Conservation (phyloP, 2,113 vertebrate species). For the Lepisosteus osseus region DNA sequence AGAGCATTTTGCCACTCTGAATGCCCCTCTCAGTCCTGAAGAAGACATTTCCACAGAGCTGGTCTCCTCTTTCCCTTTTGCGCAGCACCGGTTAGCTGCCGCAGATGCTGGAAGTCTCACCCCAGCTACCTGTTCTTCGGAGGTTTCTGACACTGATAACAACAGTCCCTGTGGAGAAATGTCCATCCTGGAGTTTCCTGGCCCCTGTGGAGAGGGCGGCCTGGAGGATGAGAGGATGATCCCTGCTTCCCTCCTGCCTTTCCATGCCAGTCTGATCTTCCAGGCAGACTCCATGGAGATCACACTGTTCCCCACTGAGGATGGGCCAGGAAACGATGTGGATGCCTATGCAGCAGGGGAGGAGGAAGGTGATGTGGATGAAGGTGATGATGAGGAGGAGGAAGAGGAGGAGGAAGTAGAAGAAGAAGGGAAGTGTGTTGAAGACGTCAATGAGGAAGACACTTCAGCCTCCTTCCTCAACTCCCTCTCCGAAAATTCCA, state of each 20-base stretch:
- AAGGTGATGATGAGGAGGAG: constrained; percentile 26
- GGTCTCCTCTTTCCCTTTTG: constrained; percentile 30
- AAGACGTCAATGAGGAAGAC: constrained; percentile 72
- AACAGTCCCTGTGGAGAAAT: constrained; percentile 50
- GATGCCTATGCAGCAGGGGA: constrained; percentile 71
- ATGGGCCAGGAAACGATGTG: constrained; percentile 55
- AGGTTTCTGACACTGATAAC: constrained; percentile 42
- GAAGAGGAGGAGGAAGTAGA: constrained; percentile 36
- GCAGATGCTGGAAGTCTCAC: constrained; percentile 57
- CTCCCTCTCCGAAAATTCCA: constrained; percentile 89
- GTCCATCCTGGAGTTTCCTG: constrained; percentile 54
- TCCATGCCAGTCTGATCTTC: constrained; percentile 85
- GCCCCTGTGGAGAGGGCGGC: constrained; percentile 53
- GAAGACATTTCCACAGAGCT: constrained; percentile 41
- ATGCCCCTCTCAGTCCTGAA: constrained; percentile 32
- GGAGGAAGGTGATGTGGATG: constrained; percentile 54
- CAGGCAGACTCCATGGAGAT: constrained; percentile 90
- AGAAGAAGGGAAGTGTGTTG: constrained; percentile 37
- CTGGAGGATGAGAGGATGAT: constrained; percentile 76
- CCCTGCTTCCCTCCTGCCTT: constrained; percentile 82
- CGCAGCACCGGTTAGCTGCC: constrained; percentile 10
- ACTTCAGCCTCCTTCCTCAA: constrained; percentile 85
- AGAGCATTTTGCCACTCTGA: constrained; percentile 40
- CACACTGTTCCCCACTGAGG: constrained; percentile 67
- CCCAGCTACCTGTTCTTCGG: constrained; percentile 48